Percentiles rank a stretch among this genome's conserved stretches.
Evolutionary conservation across 1,140 invertebrate genomes (phyloP).

Genomic region (Colletes gigas): DNA sequence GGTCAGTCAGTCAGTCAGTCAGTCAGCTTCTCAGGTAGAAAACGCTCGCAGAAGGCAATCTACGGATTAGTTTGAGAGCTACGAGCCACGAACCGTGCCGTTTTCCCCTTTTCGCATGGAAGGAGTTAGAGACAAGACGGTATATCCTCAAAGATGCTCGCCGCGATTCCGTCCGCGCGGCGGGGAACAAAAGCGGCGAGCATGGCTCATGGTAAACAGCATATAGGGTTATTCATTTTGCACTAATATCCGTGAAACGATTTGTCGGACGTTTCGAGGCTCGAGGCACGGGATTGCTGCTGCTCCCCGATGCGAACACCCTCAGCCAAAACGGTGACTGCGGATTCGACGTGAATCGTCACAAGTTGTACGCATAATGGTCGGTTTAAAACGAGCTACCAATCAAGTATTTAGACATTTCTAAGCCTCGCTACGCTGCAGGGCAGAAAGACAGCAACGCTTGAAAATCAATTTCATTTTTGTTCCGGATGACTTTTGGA

Average conservation of each 20-base stretch:
- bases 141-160: neutral
- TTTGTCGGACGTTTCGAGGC: slow-evolving; percentile 16
- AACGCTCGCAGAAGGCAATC: slow-evolving; percentile 57
- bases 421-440: too few species aligned
- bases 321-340: neutral
- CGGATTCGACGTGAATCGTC: neutral
- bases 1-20: slow-evolving; percentile 51
- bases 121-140: slow-evolving; percentile 29
- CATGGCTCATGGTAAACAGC: slow-evolving; percentile 4
- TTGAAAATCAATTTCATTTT: too few species aligned
- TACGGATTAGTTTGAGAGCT: slow-evolving; percentile 57
- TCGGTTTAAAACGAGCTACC: neutral
- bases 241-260: slow-evolving; percentile 52
- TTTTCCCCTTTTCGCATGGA: slow-evolving; percentile 32
- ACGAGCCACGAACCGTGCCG: neutral
- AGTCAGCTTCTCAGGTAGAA: slow-evolving; percentile 55
- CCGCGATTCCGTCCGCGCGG: neutral
- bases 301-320: slow-evolving; percentile 5
- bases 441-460: too few species aligned
- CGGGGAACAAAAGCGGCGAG: slow-evolving; percentile 22
- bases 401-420: neutral
- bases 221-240: slow-evolving; percentile 33
- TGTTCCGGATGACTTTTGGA: too few species aligned
- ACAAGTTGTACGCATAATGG: neutral
- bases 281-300: neutral